Conservation (phyloP, 2,113 vertebrate species). For the Oxyruncus cristatus region DNA sequence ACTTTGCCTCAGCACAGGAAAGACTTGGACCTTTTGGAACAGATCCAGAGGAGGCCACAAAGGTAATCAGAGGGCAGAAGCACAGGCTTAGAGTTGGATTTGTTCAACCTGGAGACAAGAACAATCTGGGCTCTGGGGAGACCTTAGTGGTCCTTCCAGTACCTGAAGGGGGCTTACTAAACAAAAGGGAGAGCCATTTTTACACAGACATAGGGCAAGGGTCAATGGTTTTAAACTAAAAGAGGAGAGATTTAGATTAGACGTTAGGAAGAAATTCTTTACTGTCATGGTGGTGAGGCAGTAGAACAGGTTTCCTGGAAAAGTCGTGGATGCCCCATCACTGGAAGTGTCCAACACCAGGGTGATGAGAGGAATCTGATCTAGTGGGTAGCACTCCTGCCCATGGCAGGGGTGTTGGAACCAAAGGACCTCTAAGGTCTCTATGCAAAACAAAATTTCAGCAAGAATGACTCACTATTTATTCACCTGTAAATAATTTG, state of each 20-base stretch:
- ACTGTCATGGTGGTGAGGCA: neutral
- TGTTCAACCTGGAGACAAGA: neutral
- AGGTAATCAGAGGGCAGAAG: neutral
- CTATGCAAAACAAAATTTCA: neutral
- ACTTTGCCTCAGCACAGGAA: neutral
- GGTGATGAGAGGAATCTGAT: neutral
- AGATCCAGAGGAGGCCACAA: neutral
- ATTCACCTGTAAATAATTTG: neutral
- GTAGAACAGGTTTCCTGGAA: neutral
- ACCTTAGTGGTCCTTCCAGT: neutral
- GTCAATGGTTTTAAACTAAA: neutral
- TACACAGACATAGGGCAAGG: accelerated
- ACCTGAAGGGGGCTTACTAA: neutral
- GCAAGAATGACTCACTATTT: neutral
- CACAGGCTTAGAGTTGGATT: neutral
- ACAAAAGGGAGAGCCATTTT: neutral
- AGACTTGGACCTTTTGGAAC: neutral
- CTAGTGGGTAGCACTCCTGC: neutral
- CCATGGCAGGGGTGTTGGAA: neutral
- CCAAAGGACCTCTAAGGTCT: neutral
- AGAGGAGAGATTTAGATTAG: neutral
- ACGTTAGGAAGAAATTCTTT: neutral
- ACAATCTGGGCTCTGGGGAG: neutral
- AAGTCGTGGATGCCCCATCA: neutral
- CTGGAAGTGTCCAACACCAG: neutral